Base-by-base conservation (phyloP, 1,140 invertebrate species). In the Lepidurus couesii region DNA sequence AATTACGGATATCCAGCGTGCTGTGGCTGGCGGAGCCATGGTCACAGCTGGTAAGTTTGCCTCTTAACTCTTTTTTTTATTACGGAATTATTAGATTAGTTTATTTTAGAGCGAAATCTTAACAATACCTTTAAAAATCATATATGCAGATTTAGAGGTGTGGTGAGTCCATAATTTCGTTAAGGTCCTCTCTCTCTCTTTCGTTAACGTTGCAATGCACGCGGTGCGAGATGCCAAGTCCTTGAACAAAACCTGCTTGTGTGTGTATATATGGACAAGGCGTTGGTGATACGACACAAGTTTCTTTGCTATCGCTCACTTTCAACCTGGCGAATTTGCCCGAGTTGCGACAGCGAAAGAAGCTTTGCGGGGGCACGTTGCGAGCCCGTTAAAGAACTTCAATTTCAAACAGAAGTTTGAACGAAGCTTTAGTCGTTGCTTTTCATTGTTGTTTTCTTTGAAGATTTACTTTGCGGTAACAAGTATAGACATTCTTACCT, bases 21-120 rank as follows among this genome's bases (percentile, higher is more conserved):
- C 53, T 65, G 53, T 65, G 53, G 53, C 53, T 65, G 53, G 53
- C 53, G 53, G 53, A 65, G 53, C 53, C 53, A 65, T 65, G 53
- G 53, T 65, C 53, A 65, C 53, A 65, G 53, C 53, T 65, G 53
- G 53, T 65, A 65, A 65, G 53, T 65, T 65, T 13, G 7, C 3
- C 13, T 13, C 21, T n/a, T 21, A 7, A 65, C 53, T 65, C 53
- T 65, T 65, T n/a, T n/a, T 53, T 65, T 65, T 65, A n/a, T 10
- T 65, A 16, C 16, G 16, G 16, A 16, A 65, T 65, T 65, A 13
- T 65, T 13, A 65, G 6, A 65, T 65, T 65, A 16, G 1, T 47
- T 10, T 16, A 13, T 21, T 65, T 65, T n/a, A 65, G 6, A 65
- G 16, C 1, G n/a, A 16, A 65, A 65, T 13, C 53, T 10, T 34